Percentiles rank a stretch among this genome's conserved stretches.
phyloP scores from a whole-genome alignment of 1,140 invertebrate genomes.

The Zaprionus tsacasi region DNA sequence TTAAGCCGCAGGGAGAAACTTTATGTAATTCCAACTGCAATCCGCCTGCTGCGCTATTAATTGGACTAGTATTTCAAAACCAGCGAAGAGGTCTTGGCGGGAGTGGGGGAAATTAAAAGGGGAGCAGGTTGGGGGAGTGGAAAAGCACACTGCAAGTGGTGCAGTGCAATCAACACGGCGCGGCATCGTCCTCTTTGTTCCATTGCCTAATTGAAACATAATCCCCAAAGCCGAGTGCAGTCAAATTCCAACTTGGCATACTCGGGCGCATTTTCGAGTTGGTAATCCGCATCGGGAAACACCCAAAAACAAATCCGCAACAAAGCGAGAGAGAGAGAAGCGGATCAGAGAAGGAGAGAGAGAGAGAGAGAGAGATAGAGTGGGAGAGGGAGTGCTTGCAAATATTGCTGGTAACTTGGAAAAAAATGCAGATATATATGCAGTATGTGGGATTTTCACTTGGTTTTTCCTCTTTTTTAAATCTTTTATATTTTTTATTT shows the following conservation, averaged over 20 bases:
- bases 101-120: background rate
- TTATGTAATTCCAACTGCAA: background rate
- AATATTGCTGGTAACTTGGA: background rate
- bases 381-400: conserved; percentile 10
- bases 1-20: background rate
- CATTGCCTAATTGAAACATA: conserved; percentile 66
- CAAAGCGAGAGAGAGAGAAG: background rate
- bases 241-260: conserved; percentile 45
- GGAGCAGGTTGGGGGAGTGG: background rate
- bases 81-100: background rate
- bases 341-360: background rate
- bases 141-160: conserved; percentile 21
- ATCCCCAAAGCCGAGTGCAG: conserved; percentile 51
- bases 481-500: background rate
- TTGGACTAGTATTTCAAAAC: conserved; percentile 17
- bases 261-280: conserved; percentile 60
- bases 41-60: conserved; percentile 1
- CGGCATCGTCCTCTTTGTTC: conserved; percentile 31
- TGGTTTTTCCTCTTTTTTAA: conserved; percentile 11
- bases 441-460: background rate
- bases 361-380: too few species aligned
- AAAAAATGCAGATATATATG: conserved; percentile 2
- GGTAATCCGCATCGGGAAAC: conserved; percentile 59
- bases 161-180: conserved; percentile 39
- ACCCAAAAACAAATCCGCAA: conserved; percentile 36